Evolutionary conservation across 2,888 invertebrate genomes (phyloP).

Genomic region (Meandrusa payeni): DNA sequence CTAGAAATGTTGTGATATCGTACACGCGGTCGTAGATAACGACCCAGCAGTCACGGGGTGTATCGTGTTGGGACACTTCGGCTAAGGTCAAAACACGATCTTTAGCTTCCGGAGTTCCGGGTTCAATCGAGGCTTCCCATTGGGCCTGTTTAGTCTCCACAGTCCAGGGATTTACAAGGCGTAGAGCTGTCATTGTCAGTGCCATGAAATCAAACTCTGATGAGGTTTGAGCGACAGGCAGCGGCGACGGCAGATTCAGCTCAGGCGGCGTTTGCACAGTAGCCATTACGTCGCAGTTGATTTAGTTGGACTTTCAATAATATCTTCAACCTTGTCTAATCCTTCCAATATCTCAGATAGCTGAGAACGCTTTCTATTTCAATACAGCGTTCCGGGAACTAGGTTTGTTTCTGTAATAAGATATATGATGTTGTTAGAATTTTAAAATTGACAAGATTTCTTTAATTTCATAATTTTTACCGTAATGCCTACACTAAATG

Average conservation of each 20-base stretch:
- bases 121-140: conserved; percentile 48
- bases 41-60: conserved; percentile 89
- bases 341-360: conserved; percentile 30
- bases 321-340: conserved; percentile 32
- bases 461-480: too few species aligned
- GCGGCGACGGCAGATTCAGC: conserved; percentile 52
- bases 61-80: conserved; percentile 89
- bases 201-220: conserved; percentile 63
- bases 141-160: conserved; percentile 43
- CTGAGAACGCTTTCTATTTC: conserved; percentile 33
- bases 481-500: too few species aligned
- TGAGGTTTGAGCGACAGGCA: conserved; percentile 54
- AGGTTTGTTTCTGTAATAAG: conserved; percentile 24
- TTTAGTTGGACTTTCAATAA: conserved; percentile 2
- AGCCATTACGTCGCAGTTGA: conserved; percentile 46
- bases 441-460: too few species aligned
- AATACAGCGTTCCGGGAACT: conserved; percentile 44
- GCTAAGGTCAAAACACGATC: conserved; percentile 83
- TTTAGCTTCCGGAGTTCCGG: conserved; percentile 57
- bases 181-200: conserved; percentile 72
- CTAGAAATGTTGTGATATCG: conserved; percentile 88
- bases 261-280: conserved; percentile 61
- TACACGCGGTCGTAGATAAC: conserved; percentile 93
- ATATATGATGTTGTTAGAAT: conserved; percentile 9
- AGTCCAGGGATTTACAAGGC: conserved; percentile 67